These are phyloP conservation scores for Nymphicus hollandicus DNA, from an alignment of 2,113 vertebrate species.

Conservation along the genomic window DNA sequence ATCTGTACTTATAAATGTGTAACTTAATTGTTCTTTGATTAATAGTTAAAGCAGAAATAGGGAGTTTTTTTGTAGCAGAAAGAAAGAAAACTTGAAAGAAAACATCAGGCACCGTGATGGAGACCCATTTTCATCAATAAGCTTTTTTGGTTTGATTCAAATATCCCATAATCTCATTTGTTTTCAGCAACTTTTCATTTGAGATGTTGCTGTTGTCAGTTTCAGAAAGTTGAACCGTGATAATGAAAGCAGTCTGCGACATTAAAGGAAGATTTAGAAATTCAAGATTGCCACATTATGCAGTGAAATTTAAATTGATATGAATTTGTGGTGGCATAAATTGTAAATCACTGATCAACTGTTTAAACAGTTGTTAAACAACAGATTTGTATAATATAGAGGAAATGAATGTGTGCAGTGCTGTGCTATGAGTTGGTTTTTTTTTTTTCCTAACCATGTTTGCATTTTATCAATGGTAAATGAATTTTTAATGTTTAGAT, in stretches of 20 bases:
- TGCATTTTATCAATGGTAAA: background rate
- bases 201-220: background rate
- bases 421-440: background rate
- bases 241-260: slow-evolving; percentile 14
- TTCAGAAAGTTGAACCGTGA: slow-evolving; percentile 29
- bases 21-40: slow-evolving; percentile 61
- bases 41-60: slow-evolving; percentile 40
- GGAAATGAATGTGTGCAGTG: background rate
- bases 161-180: slow-evolving; percentile 24
- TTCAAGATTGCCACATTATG: slow-evolving; percentile 4
- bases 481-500: background rate
- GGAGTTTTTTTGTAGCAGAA: background rate
- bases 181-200: slow-evolving; percentile 48
- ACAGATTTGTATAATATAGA: background rate
- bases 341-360: slow-evolving; percentile 22
- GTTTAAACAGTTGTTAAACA: slow-evolving; percentile 3
- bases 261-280: slow-evolving; percentile 23
- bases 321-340: background rate
- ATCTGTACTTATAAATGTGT: slow-evolving; percentile 16
- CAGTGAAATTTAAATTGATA: slow-evolving; percentile 19
- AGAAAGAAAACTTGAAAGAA: background rate
- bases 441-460: background rate
- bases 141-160: slow-evolving; percentile 1
- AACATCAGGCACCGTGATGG: slow-evolving; percentile 4
- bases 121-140: slow-evolving; percentile 31